A percentile compares a stretch with the other conserved stretches of the same genome.
phyloP scores from a whole-genome alignment of 2,113 vertebrate genomes.

The Calypte anna region DNA sequence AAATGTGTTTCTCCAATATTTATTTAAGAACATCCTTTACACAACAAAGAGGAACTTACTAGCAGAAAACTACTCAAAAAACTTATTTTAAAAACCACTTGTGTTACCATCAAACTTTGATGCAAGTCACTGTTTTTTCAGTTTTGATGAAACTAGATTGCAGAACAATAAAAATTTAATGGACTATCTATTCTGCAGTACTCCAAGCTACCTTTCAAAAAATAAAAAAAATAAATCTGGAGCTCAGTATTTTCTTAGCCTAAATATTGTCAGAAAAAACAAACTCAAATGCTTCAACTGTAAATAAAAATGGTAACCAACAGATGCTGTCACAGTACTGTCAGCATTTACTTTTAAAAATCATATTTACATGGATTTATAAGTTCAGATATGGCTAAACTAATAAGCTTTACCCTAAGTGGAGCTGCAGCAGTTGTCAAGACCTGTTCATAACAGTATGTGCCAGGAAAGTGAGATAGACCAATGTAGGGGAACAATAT shows the following conservation, averaged over 20 bases:
- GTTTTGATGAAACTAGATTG: not conserved
- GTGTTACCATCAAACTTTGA: not conserved
- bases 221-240: not conserved
- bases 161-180: not conserved
- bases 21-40: not conserved
- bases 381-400: conserved; percentile 41
- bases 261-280: not conserved
- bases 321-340: not conserved
- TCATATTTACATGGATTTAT: conserved; percentile 22
- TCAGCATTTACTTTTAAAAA: conserved; percentile 23
- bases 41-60: not conserved
- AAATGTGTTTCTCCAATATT: not conserved
- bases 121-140: not conserved
- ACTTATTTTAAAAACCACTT: not conserved
- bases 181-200: not conserved
- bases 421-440: not conserved
- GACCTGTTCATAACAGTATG: not conserved
- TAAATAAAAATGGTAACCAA: conserved; percentile 34
- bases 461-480: not conserved
- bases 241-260: not conserved
- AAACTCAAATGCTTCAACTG: conserved; percentile 12
- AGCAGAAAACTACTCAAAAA: not conserved
- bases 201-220: not conserved
- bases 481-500: not conserved
- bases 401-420: conserved; percentile 20